Base-by-base conservation (phyloP, 2,888 invertebrate species). In the Lysandra coridon region DNA sequence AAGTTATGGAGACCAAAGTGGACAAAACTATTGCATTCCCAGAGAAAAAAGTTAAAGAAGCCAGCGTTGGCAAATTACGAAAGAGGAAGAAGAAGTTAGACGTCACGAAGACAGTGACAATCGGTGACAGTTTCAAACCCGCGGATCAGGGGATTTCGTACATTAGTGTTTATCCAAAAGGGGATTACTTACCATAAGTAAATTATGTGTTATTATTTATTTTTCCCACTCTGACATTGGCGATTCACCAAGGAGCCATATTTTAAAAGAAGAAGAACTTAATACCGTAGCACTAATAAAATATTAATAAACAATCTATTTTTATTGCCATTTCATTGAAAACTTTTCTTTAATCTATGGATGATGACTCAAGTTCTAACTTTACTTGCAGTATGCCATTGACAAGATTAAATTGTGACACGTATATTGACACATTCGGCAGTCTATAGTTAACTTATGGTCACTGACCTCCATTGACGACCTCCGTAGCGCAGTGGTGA, bases 41-140 rank as follows among this genome's bases (percentile, higher is more conserved):
- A 74, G 85, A 85, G 40, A 84, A 80, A 23, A 84, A 82, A 62
- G 10, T 57, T 17, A 57, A 83, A 64, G 83, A 84, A 80, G 84
- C 85, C 4, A 78, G 83, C 44, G 84, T 87, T 76, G 84, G 84
- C 57, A 87, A 86, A 80, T 79, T 86, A 1, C 79, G 87, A 30
- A 87, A 85, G 79, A 84, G 86, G 44, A 83, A 82, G 5, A 86
- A 85, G 79, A 83, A 81, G 81, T 57, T 84, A 69, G 73, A 87
- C 14, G 75, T 80, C 4, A 62, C 80, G 0, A 91, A 88, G 40
- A 88, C 84, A 62, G 90, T 95, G 0, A 95, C 95, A 0, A 91
- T 95, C 62, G 95, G 95, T 0, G 92, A 94, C 69, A 89, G 83
- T 6, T 95, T 95, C 81, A 93, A 91, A 73, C 93, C 95, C 0